These are phyloP conservation scores for Corydoras maculifer DNA, from an alignment of 2,113 vertebrate genomes.

Conservation along the genomic window DNA sequence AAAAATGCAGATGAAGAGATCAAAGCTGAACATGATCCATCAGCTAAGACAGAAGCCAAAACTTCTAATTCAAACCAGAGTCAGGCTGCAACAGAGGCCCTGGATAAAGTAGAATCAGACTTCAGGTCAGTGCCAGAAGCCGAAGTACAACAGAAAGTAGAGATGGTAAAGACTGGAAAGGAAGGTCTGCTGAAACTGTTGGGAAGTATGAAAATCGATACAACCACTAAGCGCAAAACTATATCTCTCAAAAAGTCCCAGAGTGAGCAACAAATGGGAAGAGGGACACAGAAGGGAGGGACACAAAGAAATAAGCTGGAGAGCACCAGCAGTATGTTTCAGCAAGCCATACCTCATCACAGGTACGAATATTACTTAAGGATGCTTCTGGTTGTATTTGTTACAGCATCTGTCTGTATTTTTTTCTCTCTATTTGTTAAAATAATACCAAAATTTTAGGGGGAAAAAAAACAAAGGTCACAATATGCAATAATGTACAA, in stretches of 20 bases:
- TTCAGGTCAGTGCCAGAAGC: background rate
- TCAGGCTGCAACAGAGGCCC: background rate
- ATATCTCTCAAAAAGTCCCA: constrained; percentile 48
- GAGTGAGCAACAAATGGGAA: constrained; percentile 24
- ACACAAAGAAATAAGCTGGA: constrained; percentile 32
- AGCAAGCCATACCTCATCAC: constrained; percentile 48
- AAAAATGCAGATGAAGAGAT: no score
- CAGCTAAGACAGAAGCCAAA: no score
- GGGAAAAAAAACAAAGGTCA: no score
- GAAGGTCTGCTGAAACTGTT: constrained; percentile 72
- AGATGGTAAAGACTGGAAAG: constrained; percentile 53
- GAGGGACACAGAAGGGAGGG: background rate
- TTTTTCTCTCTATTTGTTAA: no score
- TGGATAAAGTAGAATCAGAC: background rate
- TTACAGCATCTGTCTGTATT: no score
- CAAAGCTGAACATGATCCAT: no score
- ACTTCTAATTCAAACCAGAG: background rate
- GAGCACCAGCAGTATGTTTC: constrained; percentile 54
- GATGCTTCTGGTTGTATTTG: no score
- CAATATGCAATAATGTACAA: no score
- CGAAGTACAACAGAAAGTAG: background rate
- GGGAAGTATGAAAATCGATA: constrained; percentile 79
- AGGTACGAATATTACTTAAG: constrained; percentile 58
- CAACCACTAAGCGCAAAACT: constrained; percentile 65
- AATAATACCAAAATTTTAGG: no score